These are phyloP conservation scores for Synergus laeviventris DNA, from an alignment of 2,888 invertebrate genomes.

Conservation along the genomic window DNA sequence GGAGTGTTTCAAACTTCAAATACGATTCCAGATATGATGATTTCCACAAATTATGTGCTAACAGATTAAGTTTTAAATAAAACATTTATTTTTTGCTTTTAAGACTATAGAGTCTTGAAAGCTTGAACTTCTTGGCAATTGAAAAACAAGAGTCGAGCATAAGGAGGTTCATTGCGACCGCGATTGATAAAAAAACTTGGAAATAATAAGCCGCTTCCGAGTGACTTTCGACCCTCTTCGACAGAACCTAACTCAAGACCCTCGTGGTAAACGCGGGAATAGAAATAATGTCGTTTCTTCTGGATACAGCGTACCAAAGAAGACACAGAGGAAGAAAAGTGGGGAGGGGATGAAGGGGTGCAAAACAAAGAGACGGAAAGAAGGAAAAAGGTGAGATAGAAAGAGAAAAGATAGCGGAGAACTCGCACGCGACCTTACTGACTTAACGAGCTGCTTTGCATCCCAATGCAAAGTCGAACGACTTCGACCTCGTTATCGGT, in stretches of 20 bases:
- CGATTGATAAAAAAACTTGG: conserved; percentile 63
- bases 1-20: too few species aligned
- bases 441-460: conserved; percentile 74
- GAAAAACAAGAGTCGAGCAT: neutral
- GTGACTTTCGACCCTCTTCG: conserved; percentile 54
- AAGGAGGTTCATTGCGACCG: conserved; percentile 32
- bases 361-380: conserved; percentile 32
- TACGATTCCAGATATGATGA: too few species aligned
- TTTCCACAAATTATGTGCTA: too few species aligned
- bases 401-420: conserved; percentile 32
- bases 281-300: conserved; percentile 51
- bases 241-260: conserved; percentile 50
- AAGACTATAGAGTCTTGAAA: too few species aligned
- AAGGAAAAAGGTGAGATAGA: conserved; percentile 18
- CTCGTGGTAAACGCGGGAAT: conserved; percentile 58
- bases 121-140: neutral
- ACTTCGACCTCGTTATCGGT: conserved; percentile 51
- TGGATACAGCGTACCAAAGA: conserved; percentile 22
- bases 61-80: neutral
- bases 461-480: conserved; percentile 55
- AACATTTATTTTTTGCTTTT: neutral
- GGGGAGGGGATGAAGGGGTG: conserved; percentile 18
- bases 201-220: conserved; percentile 69
- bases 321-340: conserved; percentile 32
- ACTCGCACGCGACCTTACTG: conserved; percentile 61